phyloP scores from a whole-genome alignment of 1,140 invertebrate species.

The Bombus soroeensis region DNA sequence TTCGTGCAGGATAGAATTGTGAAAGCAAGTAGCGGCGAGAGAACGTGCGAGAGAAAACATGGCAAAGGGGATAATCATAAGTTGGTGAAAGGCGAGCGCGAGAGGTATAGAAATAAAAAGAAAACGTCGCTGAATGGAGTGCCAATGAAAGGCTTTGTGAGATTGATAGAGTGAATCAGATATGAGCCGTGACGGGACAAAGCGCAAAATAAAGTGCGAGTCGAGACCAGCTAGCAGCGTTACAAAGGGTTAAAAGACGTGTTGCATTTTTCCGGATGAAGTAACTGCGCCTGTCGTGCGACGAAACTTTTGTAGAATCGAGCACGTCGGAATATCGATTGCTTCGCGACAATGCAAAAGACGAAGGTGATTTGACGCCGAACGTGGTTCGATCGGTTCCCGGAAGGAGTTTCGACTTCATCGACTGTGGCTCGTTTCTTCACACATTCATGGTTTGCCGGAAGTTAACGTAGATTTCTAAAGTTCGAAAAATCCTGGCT shows the following conservation, averaged over 20 bases:
- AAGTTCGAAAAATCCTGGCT: no score
- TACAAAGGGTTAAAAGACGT: slow-evolving; percentile 51
- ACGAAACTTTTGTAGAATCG: slow-evolving; percentile 37
- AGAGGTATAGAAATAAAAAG: slow-evolving; percentile 37
- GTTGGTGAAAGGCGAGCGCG: slow-evolving; percentile 29
- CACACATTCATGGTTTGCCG: background rate
- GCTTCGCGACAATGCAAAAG: slow-evolving; percentile 2
- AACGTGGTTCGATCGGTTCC: no score
- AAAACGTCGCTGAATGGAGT: slow-evolving; percentile 41
- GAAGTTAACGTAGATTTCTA: slow-evolving; percentile 1
- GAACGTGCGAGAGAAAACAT: background rate
- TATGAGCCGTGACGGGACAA: slow-evolving; percentile 47
- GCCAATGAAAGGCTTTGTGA: slow-evolving; percentile 59
- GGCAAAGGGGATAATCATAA: slow-evolving; percentile 33
- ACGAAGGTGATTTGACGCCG: background rate
- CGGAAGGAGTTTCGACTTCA: background rate
- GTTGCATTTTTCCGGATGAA: slow-evolving; percentile 30
- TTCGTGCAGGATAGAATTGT: background rate
- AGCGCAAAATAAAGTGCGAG: slow-evolving; percentile 44
- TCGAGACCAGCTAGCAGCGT: slow-evolving; percentile 20
- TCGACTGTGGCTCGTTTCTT: background rate
- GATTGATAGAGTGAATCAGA: slow-evolving; percentile 60
- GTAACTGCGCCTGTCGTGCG: background rate
- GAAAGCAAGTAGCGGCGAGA: background rate
- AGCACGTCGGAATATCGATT: slow-evolving; percentile 32